phyloP scores from a whole-genome alignment of 1,140 invertebrate genomes.

The Eupeodes corollae region DNA sequence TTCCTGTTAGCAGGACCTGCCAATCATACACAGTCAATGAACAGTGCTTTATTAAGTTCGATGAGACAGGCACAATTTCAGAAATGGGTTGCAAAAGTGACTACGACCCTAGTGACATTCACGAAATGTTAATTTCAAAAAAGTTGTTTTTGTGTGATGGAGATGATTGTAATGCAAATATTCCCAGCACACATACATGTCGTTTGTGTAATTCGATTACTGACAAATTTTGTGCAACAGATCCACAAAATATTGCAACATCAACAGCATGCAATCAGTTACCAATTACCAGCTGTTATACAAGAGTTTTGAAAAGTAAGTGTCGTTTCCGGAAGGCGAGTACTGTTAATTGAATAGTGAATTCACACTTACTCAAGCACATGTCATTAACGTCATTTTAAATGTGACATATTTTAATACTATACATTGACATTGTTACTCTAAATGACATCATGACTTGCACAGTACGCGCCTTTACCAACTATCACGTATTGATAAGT shows the following conservation, averaged over 20 bases:
- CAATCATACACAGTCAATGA: conserved; percentile 18
- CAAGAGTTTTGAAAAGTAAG: conserved; percentile 15
- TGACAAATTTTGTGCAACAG: conserved; percentile 16
- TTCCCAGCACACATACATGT: conserved; percentile 14
- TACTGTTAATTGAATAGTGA: no score
- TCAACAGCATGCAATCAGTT: conserved; percentile 8
- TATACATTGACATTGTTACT: no score
- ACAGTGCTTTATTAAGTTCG: conserved; percentile 22
- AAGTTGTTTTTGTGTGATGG: conserved; percentile 24
- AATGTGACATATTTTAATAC: no score
- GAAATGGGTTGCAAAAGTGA: conserved; percentile 25
- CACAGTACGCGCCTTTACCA: no score
- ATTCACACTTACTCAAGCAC: no score
- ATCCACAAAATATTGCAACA: conserved; percentile 4
- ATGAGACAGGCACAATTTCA: conserved; percentile 9
- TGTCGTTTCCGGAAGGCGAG: no score
- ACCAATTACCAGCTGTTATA: conserved; percentile 24
- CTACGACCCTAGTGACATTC: conserved; percentile 21
- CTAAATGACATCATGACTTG: no score
- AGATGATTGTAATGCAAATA: conserved; percentile 24
- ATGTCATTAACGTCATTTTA: no score
- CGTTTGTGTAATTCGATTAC: conserved; percentile 23
- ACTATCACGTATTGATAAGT: no score
- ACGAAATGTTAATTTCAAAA: conserved; percentile 10
- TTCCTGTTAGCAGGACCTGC: conserved; percentile 15